Conservation (phyloP, 2,888 invertebrate species). For the Drosophila nr. perissopoda region DNA sequence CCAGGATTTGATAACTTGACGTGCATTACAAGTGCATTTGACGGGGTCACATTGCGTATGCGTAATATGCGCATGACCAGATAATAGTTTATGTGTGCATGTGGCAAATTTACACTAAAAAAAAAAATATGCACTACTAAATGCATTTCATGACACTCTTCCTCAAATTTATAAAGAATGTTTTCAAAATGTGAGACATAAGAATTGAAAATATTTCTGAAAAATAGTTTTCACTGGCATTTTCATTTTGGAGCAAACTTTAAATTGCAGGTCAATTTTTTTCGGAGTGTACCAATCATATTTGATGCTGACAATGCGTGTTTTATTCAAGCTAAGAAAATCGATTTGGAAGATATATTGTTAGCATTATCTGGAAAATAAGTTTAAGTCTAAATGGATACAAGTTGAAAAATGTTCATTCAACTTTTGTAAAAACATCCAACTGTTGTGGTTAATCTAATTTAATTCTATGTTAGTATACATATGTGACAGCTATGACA, state of each 20-base stretch:
- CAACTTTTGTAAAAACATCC: background rate
- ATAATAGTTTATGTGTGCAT: background rate
- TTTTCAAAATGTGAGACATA: background rate
- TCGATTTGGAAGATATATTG: no score
- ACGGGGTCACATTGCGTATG: slow-evolving; percentile 12
- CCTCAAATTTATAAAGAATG: background rate
- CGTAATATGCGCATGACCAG: slow-evolving; percentile 1
- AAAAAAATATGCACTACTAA: background rate
- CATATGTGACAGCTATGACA: background rate
- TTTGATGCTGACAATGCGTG: no score
- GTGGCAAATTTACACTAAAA: background rate
- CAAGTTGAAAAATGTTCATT: background rate
- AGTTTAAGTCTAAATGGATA: background rate
- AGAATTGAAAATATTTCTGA: background rate
- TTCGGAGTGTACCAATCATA: no score
- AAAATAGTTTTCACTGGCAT: background rate
- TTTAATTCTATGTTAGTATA: background rate
- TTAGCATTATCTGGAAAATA: background rate
- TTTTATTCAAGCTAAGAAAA: no score
- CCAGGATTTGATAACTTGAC: background rate
- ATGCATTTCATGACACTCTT: background rate
- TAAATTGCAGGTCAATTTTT: background rate
- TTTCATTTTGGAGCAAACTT: background rate
- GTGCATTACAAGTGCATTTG: background rate
- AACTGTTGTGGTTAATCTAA: background rate